Conservation (phyloP, 2,888 invertebrate genomes). For the Himalopsyche japonica region DNA sequence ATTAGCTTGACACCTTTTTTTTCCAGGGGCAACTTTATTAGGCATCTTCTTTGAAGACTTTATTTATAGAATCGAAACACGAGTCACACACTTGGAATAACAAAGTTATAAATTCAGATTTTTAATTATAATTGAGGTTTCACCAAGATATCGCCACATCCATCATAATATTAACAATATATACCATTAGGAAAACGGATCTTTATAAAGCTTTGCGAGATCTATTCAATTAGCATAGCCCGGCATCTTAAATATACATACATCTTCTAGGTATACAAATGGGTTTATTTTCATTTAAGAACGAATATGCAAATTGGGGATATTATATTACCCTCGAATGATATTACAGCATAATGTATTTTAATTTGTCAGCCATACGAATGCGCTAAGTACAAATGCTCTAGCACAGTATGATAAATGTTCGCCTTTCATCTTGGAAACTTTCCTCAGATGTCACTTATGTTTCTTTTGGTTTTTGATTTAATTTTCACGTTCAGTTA, state of each 20-base stretch:
- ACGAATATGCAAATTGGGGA: slow-evolving; percentile 37
- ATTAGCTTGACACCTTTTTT: no score
- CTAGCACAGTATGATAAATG: background rate
- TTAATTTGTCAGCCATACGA: slow-evolving; percentile 19
- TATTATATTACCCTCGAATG: slow-evolving; percentile 30
- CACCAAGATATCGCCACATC: no score
- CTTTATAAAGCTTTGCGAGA: background rate
- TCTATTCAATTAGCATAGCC: slow-evolving; percentile 21
- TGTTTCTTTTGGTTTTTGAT: background rate
- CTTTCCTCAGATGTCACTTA: background rate
- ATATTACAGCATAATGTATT: slow-evolving; percentile 36
- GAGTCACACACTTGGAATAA: no score
- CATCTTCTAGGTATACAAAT: background rate
- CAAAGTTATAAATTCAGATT: no score
- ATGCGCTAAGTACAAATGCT: background rate
- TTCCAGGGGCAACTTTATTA: no score
- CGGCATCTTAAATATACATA: background rate
- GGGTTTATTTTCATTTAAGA: slow-evolving; percentile 31
- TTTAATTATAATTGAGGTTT: no score
- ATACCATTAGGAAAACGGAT: background rate
- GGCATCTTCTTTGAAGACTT: no score
- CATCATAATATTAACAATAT: no score
- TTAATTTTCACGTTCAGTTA: no score
- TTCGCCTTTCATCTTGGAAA: background rate
- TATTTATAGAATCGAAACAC: no score